Percentiles rank a stretch among this genome's conserved stretches.
Evolutionary conservation across 1,140 invertebrate species (phyloP).

Genomic region (Lepeophtheirus salmonis): DNA sequence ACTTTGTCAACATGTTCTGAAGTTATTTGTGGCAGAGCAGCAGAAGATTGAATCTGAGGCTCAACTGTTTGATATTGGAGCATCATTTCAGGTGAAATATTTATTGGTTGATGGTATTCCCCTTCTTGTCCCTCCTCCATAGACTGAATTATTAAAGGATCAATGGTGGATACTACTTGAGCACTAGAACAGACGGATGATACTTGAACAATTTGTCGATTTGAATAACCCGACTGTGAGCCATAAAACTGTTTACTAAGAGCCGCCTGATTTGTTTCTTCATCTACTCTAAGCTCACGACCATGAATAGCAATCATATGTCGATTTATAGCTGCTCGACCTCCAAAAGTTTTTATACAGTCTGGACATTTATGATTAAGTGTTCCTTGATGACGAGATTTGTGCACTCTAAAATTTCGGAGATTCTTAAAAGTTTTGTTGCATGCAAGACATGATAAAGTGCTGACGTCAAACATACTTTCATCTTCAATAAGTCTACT

Average conservation of each 20-base stretch:
- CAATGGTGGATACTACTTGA: neutral
- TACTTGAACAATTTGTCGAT: neutral
- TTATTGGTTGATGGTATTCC: neutral
- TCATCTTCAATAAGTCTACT: constrained; percentile 11
- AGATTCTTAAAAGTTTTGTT: constrained; percentile 18
- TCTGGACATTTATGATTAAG: constrained; percentile 19
- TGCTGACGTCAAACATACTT: constrained; percentile 3
- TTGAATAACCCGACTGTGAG: neutral
- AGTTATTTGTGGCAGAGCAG: too few species aligned
- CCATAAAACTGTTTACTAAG: neutral
- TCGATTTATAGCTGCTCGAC: constrained; percentile 10
- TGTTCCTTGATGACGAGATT: constrained; percentile 14
- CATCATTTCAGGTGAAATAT: neutral
- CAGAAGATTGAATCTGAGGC: too few species aligned
- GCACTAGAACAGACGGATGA: neutral
- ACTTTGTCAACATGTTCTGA: too few species aligned
- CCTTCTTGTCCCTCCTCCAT: neutral
- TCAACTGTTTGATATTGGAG: too few species aligned
- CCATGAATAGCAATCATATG: constrained; percentile 12
- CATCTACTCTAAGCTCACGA: constrained; percentile 1
- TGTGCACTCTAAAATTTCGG: constrained; percentile 5
- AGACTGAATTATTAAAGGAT: neutral
- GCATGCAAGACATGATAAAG: constrained; percentile 10
- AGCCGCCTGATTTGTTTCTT: constrained; percentile 9
- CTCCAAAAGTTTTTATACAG: constrained; percentile 9